These are phyloP conservation scores for Heterotis niloticus DNA, from an alignment of 2,113 vertebrate species.

Conservation along the genomic window DNA sequence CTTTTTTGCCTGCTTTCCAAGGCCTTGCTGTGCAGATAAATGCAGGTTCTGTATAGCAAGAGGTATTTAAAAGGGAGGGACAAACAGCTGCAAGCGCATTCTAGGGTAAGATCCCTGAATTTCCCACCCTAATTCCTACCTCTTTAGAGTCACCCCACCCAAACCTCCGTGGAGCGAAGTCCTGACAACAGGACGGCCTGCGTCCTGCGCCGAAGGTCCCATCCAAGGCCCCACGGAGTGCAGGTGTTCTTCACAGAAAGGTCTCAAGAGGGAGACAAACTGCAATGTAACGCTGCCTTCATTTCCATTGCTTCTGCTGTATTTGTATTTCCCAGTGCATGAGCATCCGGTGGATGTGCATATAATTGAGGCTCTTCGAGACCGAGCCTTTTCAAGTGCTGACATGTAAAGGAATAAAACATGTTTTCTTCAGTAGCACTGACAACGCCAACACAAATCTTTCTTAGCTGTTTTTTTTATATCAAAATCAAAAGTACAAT, in stretches of 20 bases:
- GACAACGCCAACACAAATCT: neutral
- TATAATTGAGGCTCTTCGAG: neutral
- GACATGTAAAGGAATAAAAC: neutral
- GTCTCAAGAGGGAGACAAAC: neutral
- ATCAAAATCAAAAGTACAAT: too few species aligned
- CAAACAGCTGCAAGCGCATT: conserved; percentile 47
- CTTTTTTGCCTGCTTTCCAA: conserved; percentile 4
- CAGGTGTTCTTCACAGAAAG: neutral
- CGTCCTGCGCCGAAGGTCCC: conserved; percentile 6
- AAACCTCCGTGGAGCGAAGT: conserved; percentile 31
- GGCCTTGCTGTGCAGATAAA: conserved; percentile 57
- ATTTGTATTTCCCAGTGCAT: too few species aligned
- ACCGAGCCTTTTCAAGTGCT: too few species aligned
- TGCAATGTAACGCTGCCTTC: neutral
- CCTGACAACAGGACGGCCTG: conserved; percentile 16
- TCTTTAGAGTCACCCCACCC: conserved; percentile 42
- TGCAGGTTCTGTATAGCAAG: conserved; percentile 66
- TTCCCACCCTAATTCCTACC: conserved; percentile 42
- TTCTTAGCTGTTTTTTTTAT: neutral
- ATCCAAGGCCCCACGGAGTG: neutral
- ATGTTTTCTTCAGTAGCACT: neutral
- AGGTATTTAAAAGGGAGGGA: conserved; percentile 58
- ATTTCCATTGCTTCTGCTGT: too few species aligned
- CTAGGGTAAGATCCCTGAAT: conserved; percentile 38
- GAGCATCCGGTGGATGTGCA: too few species aligned